These are phyloP conservation scores for Paraescarpia echinospica DNA, from an alignment of 1,140 invertebrate species.

Conservation along the genomic window DNA sequence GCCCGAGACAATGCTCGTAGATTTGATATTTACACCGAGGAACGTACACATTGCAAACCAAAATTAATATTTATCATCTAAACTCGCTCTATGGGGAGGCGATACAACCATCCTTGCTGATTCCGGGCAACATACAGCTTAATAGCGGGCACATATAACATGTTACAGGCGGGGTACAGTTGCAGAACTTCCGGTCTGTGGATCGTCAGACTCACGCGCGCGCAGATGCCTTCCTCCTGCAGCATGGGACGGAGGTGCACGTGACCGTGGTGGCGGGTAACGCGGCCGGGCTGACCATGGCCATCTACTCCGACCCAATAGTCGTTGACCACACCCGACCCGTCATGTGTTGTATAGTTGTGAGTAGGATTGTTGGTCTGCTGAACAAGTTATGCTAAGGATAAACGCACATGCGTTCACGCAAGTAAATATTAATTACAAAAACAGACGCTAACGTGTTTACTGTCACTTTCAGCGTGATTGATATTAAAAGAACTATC, in stretches of 20 bases:
- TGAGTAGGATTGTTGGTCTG: not conserved
- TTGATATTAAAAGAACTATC: too few relatives aligned
- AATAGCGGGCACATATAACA: not conserved
- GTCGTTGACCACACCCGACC: not conserved
- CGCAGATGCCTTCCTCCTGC: not conserved
- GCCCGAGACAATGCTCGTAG: too few relatives aligned
- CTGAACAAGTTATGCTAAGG: too few relatives aligned
- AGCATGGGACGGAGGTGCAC: conserved; percentile 8
- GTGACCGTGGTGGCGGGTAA: not conserved
- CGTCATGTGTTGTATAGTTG: not conserved
- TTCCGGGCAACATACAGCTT: not conserved
- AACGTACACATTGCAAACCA: too few relatives aligned
- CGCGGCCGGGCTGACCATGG: not conserved
- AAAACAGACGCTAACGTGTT: too few relatives aligned
- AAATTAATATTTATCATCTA: too few relatives aligned
- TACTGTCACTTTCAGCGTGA: too few relatives aligned
- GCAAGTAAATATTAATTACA: too few relatives aligned
- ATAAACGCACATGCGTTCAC: too few relatives aligned
- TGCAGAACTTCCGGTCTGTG: not conserved
- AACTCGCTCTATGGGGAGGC: too few relatives aligned
- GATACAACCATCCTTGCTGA: too few relatives aligned
- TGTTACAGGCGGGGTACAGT: not conserved
- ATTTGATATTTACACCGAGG: too few relatives aligned
- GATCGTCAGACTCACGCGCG: conserved; percentile 1
- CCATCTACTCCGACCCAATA: not conserved